Percentiles rank a stretch among this genome's conserved stretches.
Evolutionary conservation across 2,113 vertebrate species (phyloP).

Genomic region (Stomatorhinus ivindoensis): DNA sequence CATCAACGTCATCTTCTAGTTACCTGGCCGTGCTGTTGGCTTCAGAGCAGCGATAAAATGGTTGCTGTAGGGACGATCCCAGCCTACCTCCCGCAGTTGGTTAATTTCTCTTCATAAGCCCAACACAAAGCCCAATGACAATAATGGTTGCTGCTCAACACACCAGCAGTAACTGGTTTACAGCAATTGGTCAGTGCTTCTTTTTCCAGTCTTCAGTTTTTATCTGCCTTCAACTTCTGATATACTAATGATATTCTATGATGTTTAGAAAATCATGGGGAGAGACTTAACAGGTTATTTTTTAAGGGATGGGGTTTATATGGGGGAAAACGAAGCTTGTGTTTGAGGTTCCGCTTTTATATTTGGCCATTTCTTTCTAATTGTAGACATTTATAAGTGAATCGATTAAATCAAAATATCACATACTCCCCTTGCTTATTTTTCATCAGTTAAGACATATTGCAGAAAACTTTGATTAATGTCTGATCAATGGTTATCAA

Average conservation of each 20-base stretch:
- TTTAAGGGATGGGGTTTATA: constrained; percentile 14
- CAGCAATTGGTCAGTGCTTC: background rate
- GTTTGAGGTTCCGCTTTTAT: constrained; percentile 12
- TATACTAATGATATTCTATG: background rate
- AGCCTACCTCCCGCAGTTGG: background rate
- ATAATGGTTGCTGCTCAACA: constrained; percentile 5
- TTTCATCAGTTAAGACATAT: background rate
- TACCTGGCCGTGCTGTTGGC: background rate
- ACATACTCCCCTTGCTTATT: background rate
- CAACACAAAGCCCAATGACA: constrained; percentile 6
- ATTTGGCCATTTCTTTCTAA: constrained; percentile 19
- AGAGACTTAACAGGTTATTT: constrained; percentile 15
- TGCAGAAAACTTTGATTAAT: background rate
- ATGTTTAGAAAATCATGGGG: background rate
- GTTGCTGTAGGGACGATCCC: background rate
- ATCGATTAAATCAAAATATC: background rate
- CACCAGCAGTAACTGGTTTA: constrained; percentile 18
- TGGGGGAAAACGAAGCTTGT: background rate
- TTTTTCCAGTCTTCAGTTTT: background rate
- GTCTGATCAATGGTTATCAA: constrained; percentile 7
- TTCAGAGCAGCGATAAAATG: background rate
- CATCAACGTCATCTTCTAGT: background rate
- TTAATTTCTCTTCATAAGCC: background rate
- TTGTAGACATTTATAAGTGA: constrained; percentile 12
- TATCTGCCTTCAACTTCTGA: constrained; percentile 12